Base-by-base conservation (phyloP, 2,888 invertebrate species). In the Cordilura impudica region DNA sequence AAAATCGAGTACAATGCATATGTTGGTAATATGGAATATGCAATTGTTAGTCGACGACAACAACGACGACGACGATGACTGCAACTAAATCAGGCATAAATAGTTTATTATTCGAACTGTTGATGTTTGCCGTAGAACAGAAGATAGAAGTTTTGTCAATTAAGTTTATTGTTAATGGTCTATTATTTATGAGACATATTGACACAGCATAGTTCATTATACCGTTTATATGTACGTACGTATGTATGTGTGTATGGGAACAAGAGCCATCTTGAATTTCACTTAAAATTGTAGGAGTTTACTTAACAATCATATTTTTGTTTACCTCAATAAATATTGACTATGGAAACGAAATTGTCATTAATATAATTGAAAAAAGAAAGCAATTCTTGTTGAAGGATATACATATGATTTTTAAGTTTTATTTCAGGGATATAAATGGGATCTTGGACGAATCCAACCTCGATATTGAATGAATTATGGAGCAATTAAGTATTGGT, bases 121-220 rank as follows among this genome's bases (percentile, higher is more conserved):
- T 31, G 31, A 31, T 39, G 10, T 39, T n/a, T 39, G 35, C 12
- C 4, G 4, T 1, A n/a, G 35, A 10, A 31, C 2, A n/a, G 12
- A 39, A 39, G 35, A 39, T 39, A n/a, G 35, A 63, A 63, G 63
- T 51, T n/a, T 63, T 51, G 21, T 35, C n/a, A 63, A 63, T 51
- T 35, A 49, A 51, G 51, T 21, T 63, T 49, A 63, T 63, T 63
- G 51, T 63, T 35, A 63, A 63, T 49, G 63, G 63, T 63, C 49
- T 49, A 35, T 49, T 63, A n/a, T 29, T 49, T 49, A 14, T 19
- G 31, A 35, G 21, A 19, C 31, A 29, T 29, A 63, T 18, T 51
- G 49, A 63, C 49, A 49, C 49, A 60, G 51, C 4, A 39, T 4
- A 39, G 35, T 49, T 63, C 49, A 49, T 21, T 51, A 63, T 63